Evolutionary conservation across 2,113 vertebrate genomes (phyloP), one percentile per base, ranked within the genome.

Genomic region (Oreochromis tanganicae): DNA sequence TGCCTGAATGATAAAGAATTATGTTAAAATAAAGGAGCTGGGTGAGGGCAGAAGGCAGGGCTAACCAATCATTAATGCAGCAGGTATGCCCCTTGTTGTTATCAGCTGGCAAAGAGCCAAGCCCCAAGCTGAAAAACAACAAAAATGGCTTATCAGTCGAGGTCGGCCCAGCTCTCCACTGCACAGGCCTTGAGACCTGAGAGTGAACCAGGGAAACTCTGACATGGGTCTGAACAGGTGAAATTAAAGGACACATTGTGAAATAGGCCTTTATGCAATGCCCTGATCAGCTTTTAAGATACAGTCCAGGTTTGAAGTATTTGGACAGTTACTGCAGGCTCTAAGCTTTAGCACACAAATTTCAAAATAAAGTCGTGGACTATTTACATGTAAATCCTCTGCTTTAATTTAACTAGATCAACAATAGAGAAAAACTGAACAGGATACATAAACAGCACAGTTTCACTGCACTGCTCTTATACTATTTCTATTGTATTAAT

Each of bases 41-140:
- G 89, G 80, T 78, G 90, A 88, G 89, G 66, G 80, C 83, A 91
- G 87, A 38, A 90, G 93, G 91, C 83, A 84, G 85, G 87, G 80
- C 88, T 95, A 89, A 93, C 81, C 87, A 96, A 96, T 96, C 95
- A 96, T 96, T 96, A 96, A 96, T 96, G 91, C 87, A 66, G 78
- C 90, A 93, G 92, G 95, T 95, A 96, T 95, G 94, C 88, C 94
- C 88, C 80, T 7, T 29, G 84, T 80, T 48, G 91, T 94, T 96
- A 95, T 96, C 94, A 92, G 92, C 88, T 88, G 94, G 93, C 85
- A 87, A 79, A 3, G 43, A 46, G 92, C 93, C 95, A 84, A 85
- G 85, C 34, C 84, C 88, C 71, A 29, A 84, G 85, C 88, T 29
- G 63, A 88, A 87, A 90, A 95, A 92, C 80, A 93, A 68, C 75